A percentile compares a stretch with the other conserved stretches of the same genome.
phyloP scores from a whole-genome alignment of 1,140 invertebrate species.

The Brachionus rotundiformis region DNA sequence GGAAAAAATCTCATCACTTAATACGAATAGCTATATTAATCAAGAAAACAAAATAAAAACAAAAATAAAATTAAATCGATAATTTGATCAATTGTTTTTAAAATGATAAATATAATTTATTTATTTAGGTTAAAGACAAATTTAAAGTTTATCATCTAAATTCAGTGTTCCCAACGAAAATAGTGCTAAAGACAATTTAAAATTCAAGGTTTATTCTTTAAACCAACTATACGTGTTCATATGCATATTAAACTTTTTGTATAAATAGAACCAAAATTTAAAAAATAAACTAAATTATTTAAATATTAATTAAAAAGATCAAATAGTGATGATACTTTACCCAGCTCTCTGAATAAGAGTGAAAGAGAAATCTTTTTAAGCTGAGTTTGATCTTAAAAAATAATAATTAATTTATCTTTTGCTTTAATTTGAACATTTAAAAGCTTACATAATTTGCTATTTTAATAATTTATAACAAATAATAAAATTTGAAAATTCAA shows the following conservation, averaged over 20 bases:
- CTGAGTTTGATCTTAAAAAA: constrained; percentile 36
- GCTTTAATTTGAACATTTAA: not conserved
- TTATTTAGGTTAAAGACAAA: constrained; percentile 11
- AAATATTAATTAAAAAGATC: not conserved
- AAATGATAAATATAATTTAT: too few relatives aligned
- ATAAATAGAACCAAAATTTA: not conserved
- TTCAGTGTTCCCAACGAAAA: not conserved
- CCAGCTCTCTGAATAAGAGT: constrained; percentile 42
- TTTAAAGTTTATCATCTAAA: not conserved
- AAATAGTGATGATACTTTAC: constrained; percentile 47
- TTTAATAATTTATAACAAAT: constrained; percentile 12
- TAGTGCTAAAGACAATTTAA: not conserved
- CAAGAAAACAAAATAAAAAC: too few relatives aligned
- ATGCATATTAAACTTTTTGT: not conserved
- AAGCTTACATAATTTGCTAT: not conserved
- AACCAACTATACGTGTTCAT: not conserved
- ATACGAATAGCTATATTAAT: too few relatives aligned
- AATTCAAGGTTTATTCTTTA: not conserved
- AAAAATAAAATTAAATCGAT: too few relatives aligned
- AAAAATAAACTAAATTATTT: not conserved
- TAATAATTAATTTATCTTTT: not conserved
- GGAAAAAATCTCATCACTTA: too few relatives aligned
- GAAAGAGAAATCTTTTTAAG: constrained; percentile 15
- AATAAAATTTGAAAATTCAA: constrained; percentile 4
- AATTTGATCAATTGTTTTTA: too few relatives aligned